Evolutionary conservation across 2,888 invertebrate genomes (phyloP).

Genomic region (Autographa pulchrina): DNA sequence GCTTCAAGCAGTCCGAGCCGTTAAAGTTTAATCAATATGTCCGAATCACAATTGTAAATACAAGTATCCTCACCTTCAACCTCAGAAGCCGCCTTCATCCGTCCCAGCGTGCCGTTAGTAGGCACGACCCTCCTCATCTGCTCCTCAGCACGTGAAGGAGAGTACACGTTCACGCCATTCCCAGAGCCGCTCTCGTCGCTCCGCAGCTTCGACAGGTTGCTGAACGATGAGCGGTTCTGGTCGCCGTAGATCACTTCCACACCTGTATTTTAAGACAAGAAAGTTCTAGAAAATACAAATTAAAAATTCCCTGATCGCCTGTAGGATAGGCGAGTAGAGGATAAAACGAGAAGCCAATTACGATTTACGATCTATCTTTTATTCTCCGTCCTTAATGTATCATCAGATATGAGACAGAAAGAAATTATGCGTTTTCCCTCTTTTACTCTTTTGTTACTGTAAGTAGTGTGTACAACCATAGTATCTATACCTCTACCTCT

Average conservation of each 20-base stretch:
- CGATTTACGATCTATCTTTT: too few species aligned
- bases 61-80: constrained; percentile 71
- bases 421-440: too few species aligned
- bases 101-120: constrained; percentile 82
- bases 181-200: constrained; percentile 79
- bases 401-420: too few species aligned
- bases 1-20: neutral
- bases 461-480: too few species aligned
- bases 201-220: constrained; percentile 79
- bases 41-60: neutral
- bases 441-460: too few species aligned
- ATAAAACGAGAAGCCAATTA: too few species aligned
- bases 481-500: too few species aligned
- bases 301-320: too few species aligned
- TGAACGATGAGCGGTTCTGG: constrained; percentile 81
- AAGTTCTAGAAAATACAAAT: too few species aligned
- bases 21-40: neutral
- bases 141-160: constrained; percentile 83
- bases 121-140: constrained; percentile 66
- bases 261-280: constrained; percentile 65
- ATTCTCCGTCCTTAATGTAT: too few species aligned
- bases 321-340: too few species aligned
- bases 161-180: constrained; percentile 84
- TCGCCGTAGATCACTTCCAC: constrained; percentile 86
- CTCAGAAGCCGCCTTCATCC: constrained; percentile 83